Evolutionary conservation across 2,797 vertebrate genomes (phyloP).

Genomic region (Clarias platycephalus): DNA sequence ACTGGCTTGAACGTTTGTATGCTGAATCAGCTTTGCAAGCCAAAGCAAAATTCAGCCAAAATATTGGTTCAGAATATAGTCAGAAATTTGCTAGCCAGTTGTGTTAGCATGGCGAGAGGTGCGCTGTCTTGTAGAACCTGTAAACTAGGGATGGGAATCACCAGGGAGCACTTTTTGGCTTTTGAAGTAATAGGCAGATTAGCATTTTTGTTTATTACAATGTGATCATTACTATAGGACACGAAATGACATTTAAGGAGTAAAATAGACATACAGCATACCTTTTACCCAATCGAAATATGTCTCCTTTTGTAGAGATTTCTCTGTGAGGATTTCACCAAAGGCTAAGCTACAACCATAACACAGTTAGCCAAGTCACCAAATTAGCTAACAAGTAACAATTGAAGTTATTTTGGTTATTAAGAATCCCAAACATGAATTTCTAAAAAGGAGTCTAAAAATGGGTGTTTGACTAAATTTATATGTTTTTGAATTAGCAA

Average conservation of each 20-base stretch:
- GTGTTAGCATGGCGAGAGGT: no score
- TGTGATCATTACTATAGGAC: neutral
- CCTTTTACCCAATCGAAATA: neutral
- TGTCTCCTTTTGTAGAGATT: neutral
- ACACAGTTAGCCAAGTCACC: neutral
- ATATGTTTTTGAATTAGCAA: no score
- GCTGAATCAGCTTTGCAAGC: no score
- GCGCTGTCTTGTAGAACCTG: neutral
- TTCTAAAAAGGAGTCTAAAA: neutral
- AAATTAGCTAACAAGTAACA: neutral
- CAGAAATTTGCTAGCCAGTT: no score
- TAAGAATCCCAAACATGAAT: neutral
- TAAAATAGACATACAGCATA: neutral
- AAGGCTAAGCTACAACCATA: neutral
- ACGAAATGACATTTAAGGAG: neutral
- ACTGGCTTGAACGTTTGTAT: no score
- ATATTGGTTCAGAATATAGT: no score
- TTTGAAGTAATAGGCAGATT: neutral
- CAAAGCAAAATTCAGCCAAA: no score
- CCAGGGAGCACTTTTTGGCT: neutral
- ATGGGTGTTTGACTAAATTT: no score
- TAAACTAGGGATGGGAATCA: neutral
- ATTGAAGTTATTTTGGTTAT: neutral
- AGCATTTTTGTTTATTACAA: neutral
- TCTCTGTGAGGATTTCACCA: neutral